A percentile compares a stretch with the other conserved stretches of the same genome.
Conservation (phyloP, 2,888 invertebrate species). For the Theretra japonica region DNA sequence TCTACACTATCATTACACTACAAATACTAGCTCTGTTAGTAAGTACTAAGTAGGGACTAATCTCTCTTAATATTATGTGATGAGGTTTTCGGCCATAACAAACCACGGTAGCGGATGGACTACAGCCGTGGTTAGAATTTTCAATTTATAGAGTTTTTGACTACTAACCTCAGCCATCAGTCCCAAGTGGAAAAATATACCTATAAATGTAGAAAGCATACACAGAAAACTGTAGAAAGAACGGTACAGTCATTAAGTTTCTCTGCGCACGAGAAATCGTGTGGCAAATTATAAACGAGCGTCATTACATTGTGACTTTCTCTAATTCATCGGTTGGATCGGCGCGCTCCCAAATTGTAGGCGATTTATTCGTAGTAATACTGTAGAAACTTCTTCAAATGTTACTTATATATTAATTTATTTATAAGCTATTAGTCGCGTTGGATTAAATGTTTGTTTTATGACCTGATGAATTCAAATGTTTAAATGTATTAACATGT, state of each 20-base stretch:
- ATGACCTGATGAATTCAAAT: background rate
- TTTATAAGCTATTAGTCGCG: background rate
- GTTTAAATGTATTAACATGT: slow-evolving; percentile 1
- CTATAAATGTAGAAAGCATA: slow-evolving; percentile 6
- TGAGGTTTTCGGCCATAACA: too few relatives aligned
- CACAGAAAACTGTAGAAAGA: slow-evolving; percentile 11
- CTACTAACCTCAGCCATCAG: background rate
- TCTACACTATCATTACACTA: too few relatives aligned
- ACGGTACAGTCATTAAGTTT: slow-evolving; percentile 19
- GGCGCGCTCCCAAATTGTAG: slow-evolving; percentile 9
- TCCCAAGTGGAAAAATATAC: background rate
- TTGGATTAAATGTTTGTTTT: background rate
- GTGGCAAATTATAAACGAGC: slow-evolving; percentile 25
- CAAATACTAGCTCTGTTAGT: too few relatives aligned
- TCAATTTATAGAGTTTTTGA: too few relatives aligned
- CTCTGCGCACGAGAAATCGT: slow-evolving; percentile 26
- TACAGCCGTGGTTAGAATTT: too few relatives aligned
- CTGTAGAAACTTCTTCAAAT: background rate
- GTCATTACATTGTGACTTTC: slow-evolving; percentile 25
- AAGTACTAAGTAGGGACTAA: too few relatives aligned
- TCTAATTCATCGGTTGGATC: slow-evolving; percentile 25
- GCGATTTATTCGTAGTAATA: background rate
- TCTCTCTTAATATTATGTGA: too few relatives aligned
- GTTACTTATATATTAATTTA: background rate
- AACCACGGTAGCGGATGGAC: too few relatives aligned